These are phyloP conservation scores for Drosophila eugracilis DNA, from an alignment of 1,140 invertebrate species.

Conservation along the genomic window DNA sequence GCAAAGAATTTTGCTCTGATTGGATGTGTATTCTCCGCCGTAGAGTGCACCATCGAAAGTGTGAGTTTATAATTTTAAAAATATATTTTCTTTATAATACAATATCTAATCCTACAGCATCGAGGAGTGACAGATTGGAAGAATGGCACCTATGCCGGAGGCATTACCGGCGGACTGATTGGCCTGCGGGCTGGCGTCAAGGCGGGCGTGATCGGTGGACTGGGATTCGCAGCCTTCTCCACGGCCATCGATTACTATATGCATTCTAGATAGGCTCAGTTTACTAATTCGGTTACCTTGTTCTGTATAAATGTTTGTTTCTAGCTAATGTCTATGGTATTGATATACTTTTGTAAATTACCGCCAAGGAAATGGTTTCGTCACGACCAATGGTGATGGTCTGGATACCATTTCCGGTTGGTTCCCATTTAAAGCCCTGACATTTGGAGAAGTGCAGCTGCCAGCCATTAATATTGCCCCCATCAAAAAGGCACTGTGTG, in stretches of 20 bases:
- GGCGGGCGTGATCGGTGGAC: constrained; percentile 95
- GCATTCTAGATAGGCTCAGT: constrained; percentile 85
- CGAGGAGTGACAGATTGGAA: constrained; percentile 98
- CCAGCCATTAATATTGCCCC: constrained; percentile 65
- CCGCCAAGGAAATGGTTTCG: constrained; percentile 37
- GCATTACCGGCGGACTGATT: constrained; percentile 96
- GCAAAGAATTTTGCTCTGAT: constrained; percentile 99
- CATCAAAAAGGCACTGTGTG: constrained; percentile 45
- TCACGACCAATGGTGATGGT: constrained; percentile 18
- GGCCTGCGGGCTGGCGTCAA: constrained; percentile 97
- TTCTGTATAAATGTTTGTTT: constrained; percentile 64
- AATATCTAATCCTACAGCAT: constrained; percentile 86
- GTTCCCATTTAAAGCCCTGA: not conserved
- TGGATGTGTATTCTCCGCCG: constrained; percentile 95
- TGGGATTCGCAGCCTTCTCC: constrained; percentile 98
- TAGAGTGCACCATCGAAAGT: constrained; percentile 96
- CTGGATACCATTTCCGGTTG: constrained; percentile 26
- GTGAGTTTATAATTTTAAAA: constrained; percentile 87
- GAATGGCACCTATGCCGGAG: constrained; percentile 97
- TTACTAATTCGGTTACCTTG: constrained; percentile 8
- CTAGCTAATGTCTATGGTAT: constrained; percentile 34
- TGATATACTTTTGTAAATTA: constrained; percentile 21
- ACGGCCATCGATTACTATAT: constrained; percentile 98
- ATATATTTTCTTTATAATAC: not conserved
- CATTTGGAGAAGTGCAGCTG: constrained; percentile 53